Base-by-base conservation (phyloP, 2,888 invertebrate species). In the Mythimna ferrago region DNA sequence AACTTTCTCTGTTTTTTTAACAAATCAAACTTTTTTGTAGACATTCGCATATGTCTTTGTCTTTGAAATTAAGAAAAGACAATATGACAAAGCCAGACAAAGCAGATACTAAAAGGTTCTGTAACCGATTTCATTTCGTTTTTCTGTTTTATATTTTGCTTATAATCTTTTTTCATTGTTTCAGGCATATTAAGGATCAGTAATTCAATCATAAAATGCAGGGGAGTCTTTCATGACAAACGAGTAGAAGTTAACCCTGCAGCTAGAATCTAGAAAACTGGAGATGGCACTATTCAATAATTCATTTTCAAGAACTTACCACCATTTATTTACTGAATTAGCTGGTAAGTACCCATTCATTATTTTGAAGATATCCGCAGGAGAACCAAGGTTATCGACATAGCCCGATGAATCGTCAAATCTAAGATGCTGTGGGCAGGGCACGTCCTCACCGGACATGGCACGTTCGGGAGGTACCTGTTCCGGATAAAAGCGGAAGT, bases 311-410 rank as follows among this genome's bases (percentile, higher is more conserved):
- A 96, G 96, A 86, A 97, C 97, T 78, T 98, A 97, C 94, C 95
- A 97, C 83, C 96, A 94, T 81, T 85, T 98, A 71, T 97, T 98
- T 88, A 93, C 93, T 73, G 98, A 98, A 84, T 90, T 97, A 85
- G 97, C 98, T 84, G 98, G 98, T 98, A 91, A 94, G 92, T 58
- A 51, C 26, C 19, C 38, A 2, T 48, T 48, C 1, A 48, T 48
- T 48, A 16, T 6, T 48, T 48, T 41, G 11, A 41, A 41, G 11
- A 41, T 44, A 44, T 44, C 4, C 2, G 4, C 11, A 44, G 14
- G 44, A 14, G 44, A 44, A 44, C 11, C 5, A 44, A 44, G 14
- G 14, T 14, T 44, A 44, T 4, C 4, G 44, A 44, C 44, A 44
- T 44, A 44, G 11, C 44, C 44, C 3, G 44, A 44, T 11, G 44